phyloP scores from a whole-genome alignment of 23 tunicate genomes.

The Halocynthia aurantium region DNA sequence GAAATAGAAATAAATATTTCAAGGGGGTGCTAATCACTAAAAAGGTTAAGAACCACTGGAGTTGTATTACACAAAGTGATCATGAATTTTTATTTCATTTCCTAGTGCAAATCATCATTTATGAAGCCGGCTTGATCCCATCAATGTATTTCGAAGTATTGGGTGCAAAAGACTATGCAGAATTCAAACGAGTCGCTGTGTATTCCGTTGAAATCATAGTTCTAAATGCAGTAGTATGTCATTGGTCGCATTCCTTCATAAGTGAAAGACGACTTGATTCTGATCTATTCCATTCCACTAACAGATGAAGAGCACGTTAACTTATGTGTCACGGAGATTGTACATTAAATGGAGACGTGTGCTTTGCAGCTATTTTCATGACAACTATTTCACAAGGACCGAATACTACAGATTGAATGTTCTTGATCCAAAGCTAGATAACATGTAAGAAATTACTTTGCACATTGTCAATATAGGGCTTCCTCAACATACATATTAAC shows the following conservation, averaged over 20 bases:
- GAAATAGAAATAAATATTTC: too few species aligned
- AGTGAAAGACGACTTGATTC: neutral
- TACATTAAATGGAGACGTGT: conserved; percentile 72
- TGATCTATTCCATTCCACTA: neutral
- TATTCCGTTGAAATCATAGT: conserved; percentile 65
- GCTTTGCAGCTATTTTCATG: conserved; percentile 52
- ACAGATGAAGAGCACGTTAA: conserved; percentile 78
- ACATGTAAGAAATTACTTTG: conserved; percentile 38
- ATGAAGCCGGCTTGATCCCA: conserved; percentile 92
- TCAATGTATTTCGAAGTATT: conserved; percentile 74
- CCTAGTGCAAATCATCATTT: conserved; percentile 78
- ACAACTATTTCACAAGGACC: conserved; percentile 34
- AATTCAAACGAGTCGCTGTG: conserved; percentile 44
- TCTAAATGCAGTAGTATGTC: conserved; percentile 79
- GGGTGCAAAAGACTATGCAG: conserved; percentile 49
- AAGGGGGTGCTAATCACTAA: too few species aligned
- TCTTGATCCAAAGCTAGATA: conserved; percentile 53
- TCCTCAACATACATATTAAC: too few species aligned
- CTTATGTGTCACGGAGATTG: conserved; percentile 46
- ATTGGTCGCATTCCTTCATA: neutral
- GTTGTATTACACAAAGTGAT: neutral
- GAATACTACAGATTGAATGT: conserved; percentile 63
- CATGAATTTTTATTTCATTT: conserved; percentile 11
- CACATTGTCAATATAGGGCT: too few species aligned
- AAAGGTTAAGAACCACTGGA: neutral